Percentiles rank a stretch among this genome's conserved stretches.
Conservation (phyloP, 1,140 invertebrate species). For the Aphaenogaster ashmeadi region DNA sequence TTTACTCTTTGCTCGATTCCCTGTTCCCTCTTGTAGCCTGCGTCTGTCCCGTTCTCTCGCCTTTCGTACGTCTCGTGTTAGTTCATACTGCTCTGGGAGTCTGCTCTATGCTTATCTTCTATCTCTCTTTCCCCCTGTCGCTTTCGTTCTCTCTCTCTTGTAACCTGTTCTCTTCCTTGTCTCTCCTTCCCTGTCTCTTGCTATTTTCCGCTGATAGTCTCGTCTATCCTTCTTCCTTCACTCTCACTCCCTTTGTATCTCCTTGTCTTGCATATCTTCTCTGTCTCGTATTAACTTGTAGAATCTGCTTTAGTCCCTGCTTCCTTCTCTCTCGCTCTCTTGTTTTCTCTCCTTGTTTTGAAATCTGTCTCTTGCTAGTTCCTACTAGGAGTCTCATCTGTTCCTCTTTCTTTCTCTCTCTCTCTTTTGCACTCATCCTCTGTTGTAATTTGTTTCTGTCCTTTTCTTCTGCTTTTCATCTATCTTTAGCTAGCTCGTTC, state of each 20-base stretch:
- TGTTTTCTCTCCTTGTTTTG: slow-evolving; percentile 9
- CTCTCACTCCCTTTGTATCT: slow-evolving; percentile 7
- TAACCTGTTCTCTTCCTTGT: slow-evolving; percentile 19
- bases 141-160: slow-evolving; percentile 1
- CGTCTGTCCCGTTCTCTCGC: slow-evolving; percentile 49
- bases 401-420: slow-evolving; percentile 19
- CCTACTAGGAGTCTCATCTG: slow-evolving; percentile 11
- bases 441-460: slow-evolving; percentile 6
- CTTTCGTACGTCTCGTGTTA: slow-evolving; percentile 36
- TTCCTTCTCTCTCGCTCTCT: slow-evolving; percentile 4
- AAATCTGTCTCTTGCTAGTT: slow-evolving; percentile 43
- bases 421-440: slow-evolving; percentile 4
- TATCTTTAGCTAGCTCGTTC: neutral
- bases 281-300: slow-evolving; percentile 31
- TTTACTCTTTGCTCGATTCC: slow-evolving; percentile 37
- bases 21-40: slow-evolving; percentile 47
- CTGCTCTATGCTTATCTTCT: neutral
- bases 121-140: slow-evolving; percentile 10
- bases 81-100: neutral
- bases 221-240: slow-evolving; percentile 9
- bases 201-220: slow-evolving; percentile 2
- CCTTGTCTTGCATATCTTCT: slow-evolving; percentile 16
- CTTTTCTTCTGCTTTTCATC: slow-evolving; percentile 31
- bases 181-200: slow-evolving; percentile 26
- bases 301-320: neutral